Evolutionary conservation across 2,113 vertebrate genomes (phyloP), one percentile per base, ranked within the genome.

Genomic region (Marmota monax): DNA sequence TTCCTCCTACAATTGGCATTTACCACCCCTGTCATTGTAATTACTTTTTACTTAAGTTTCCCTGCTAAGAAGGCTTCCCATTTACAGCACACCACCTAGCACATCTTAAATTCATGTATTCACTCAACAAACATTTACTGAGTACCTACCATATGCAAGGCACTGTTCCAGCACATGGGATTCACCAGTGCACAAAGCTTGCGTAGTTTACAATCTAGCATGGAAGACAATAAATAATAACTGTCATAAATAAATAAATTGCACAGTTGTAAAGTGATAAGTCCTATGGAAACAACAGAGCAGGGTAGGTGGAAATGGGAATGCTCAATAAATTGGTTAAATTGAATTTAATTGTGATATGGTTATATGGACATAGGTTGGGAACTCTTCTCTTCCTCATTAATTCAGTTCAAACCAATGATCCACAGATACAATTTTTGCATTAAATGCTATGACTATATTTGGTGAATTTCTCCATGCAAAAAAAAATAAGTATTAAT

Each of bases 221-320:
- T 14, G 7, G 76, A 89, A 94, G 72, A 79, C 89, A 85, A 14
- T 13, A 23, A 20, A 12, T 56, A 77, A 72, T 32, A 42, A 56
- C 17, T 34, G 13, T 23, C 27, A 25, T 74, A 25, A 32, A 29
- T 9, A 27, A 74, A 25, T 51, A 39, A 45, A 39, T 34, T 4
- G 14, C 12, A 32, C 67, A n/a, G 16, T 91, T 45, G 56, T 32
- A 65, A 88, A 80, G 73, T 34, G 58, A 29, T 9, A 58, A 67
- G 1, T 34, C n/a, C 74, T 42, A 3, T 32, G 34, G 14, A 32
- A 11, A 83, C 51, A 94, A 12, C 27, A 76, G 48, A 51, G 14
- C 11, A 45, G 45, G 17, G 7, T 22, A 1, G 1, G 4, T 18
- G n/a, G 17, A 53, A 45, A 61, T 7, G n/a, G 17, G 2, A 32